Base-by-base conservation (phyloP, 1,140 invertebrate genomes). In the Drosophila nigromelanica region DNA sequence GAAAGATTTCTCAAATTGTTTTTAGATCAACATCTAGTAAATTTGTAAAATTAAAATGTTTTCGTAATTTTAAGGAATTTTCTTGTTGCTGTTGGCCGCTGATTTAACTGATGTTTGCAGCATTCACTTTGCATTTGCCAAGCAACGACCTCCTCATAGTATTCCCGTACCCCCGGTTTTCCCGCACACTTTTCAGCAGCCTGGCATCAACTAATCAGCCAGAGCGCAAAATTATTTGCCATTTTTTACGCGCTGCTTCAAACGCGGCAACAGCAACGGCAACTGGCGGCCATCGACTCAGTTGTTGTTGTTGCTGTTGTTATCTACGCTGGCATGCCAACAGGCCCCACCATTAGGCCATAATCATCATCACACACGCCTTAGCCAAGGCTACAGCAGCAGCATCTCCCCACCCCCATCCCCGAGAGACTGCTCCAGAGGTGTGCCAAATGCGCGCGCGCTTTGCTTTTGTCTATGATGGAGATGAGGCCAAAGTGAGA, bases 161-260 rank as follows among this genome's bases (percentile, higher is more conserved):
- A 11, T 6, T 30, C 14, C 24, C 21, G 24, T 30, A 2, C 56
- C 42, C 24, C 56, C n/a, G n/a, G 6, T 27, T 6, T 14, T 1
- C 14, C 14, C 27, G 2, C 21, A 24, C n/a, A n/a, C 5, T 21
- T 15, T 33, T 15, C 24, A 30, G 7, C 27, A 59, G 37, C 42
- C 59, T 73, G 81, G 78, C 81, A 86, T 82, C 83, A 87, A 82
- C 82, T 87, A 87, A 87, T 87, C 82, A 87, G 82, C 76, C 76
- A 78, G 79, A 82, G 79, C 76, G 83, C 82, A 87, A 89, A 87
- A 87, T 87, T 89, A 87, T 87, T 83, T 87, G 82, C 83, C 82
- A 87, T 87, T 86, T 86, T 86, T 86, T 89, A 87, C 82, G 83
- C 82, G 82, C 79, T 87, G 82, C 82, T 87, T 87, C 82, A 87